These are phyloP conservation scores for Micrasema minimum DNA, from an alignment of 1,140 invertebrate genomes.

Conservation along the genomic window DNA sequence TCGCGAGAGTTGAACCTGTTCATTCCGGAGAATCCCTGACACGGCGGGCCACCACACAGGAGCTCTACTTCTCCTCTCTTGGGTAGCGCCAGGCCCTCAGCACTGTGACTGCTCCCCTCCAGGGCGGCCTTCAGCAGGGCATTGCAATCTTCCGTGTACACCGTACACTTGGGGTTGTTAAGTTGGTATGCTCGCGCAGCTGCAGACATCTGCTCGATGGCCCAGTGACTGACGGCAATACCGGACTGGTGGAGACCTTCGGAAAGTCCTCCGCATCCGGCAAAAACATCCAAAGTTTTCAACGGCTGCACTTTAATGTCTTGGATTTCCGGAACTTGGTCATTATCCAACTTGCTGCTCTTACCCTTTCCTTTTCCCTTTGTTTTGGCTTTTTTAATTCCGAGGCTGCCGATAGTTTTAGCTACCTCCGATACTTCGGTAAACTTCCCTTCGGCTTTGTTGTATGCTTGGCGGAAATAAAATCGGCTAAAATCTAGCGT, in stretches of 20 bases:
- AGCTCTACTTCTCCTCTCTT: conserved; percentile 85
- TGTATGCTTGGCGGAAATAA: conserved; percentile 81
- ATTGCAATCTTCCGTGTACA: conserved; percentile 88
- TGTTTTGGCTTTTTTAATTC: conserved; percentile 74
- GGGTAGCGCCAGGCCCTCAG: conserved; percentile 74
- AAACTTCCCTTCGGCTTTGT: conserved; percentile 69
- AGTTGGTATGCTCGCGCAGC: conserved; percentile 84
- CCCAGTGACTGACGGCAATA: conserved; percentile 79
- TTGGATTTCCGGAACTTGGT: conserved; percentile 56
- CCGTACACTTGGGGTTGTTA: conserved; percentile 79
- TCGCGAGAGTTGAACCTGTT: conserved; percentile 89
- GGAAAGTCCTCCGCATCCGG: conserved; percentile 85
- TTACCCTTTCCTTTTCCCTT: conserved; percentile 82
- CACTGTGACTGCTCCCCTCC: conserved; percentile 63
- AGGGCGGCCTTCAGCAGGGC: conserved; percentile 74
- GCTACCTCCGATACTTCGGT: conserved; percentile 73
- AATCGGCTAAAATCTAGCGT: conserved; percentile 75
- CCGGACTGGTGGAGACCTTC: conserved; percentile 80
- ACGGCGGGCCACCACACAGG: conserved; percentile 89
- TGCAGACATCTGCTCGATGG: conserved; percentile 82
- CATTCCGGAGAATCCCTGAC: conserved; percentile 92
- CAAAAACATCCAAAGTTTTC: conserved; percentile 85
- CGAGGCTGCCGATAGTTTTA: conserved; percentile 68
- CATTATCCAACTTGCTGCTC: conserved; percentile 63
- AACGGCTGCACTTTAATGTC: conserved; percentile 64